These are phyloP conservation scores for Osmerus mordax DNA, from an alignment of 2,113 vertebrate species.

Conservation along the genomic window DNA sequence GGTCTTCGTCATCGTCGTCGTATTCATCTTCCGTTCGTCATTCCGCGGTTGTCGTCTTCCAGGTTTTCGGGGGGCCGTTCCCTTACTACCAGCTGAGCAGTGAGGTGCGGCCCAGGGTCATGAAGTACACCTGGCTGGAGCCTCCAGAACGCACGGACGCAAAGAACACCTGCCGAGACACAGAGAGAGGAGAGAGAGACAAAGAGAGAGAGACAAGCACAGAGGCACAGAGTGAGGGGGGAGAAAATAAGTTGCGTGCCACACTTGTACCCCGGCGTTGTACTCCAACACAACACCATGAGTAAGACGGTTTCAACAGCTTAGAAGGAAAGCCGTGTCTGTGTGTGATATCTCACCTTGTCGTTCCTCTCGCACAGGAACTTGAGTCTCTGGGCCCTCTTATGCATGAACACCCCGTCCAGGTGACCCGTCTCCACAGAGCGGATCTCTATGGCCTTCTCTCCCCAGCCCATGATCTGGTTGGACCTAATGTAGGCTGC, in stretches of 20 bases:
- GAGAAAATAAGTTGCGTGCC: background rate
- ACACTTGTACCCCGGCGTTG: too few relatives aligned
- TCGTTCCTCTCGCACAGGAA: constrained; percentile 74
- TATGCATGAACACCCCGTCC: constrained; percentile 75
- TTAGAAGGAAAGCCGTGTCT: background rate
- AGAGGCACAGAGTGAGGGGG: background rate
- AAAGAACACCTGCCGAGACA: constrained; percentile 65
- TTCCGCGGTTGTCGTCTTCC: constrained; percentile 17
- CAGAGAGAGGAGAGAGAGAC: background rate
- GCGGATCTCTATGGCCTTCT: constrained; percentile 75
- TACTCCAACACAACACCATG: too few relatives aligned
- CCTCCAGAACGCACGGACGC: constrained; percentile 69
- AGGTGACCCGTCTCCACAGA: constrained; percentile 73
- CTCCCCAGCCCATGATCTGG: constrained; percentile 77
- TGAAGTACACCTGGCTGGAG: constrained; percentile 73
- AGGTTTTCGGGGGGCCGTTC: background rate
- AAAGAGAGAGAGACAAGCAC: background rate
- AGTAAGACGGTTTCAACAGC: background rate
- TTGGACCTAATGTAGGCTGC: constrained; percentile 76
- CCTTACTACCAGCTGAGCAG: constrained; percentile 72
- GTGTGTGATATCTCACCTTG: constrained; percentile 54
- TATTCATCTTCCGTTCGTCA: constrained; percentile 44
- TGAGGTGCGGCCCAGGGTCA: constrained; percentile 71
- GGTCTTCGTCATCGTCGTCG: constrained; percentile 25
- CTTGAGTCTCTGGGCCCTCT: constrained; percentile 73